Evolutionary conservation across 2,113 vertebrate species (phyloP).

Genomic region (Ceyx cyanopectus): DNA sequence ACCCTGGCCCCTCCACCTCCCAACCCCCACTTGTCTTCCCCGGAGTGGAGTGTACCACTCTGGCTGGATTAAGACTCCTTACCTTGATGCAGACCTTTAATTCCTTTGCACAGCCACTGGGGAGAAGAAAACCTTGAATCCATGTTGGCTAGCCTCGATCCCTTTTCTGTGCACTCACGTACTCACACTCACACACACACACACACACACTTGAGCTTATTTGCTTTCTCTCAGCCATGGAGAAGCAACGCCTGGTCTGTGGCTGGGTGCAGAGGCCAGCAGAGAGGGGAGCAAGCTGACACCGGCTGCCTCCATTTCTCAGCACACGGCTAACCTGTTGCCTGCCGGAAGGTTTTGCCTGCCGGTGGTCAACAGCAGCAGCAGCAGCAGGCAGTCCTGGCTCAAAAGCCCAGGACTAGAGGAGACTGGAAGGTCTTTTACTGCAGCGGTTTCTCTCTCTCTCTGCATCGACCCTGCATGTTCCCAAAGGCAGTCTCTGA

Average conservation of each 20-base stretch:
- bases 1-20: constrained; percentile 44
- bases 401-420: background rate
- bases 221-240: background rate
- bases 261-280: background rate
- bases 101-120: constrained; percentile 26
- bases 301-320: background rate
- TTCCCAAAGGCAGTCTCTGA: background rate
- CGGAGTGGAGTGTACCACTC: constrained; percentile 41
- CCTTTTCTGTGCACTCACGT: background rate
- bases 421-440: constrained; percentile 36
- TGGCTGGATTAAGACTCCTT: constrained; percentile 28
- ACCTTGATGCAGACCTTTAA: constrained; percentile 45
- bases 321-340: constrained; percentile 72
- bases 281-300: background rate
- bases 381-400: background rate
- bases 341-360: constrained; percentile 26
- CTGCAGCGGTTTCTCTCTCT: background rate
- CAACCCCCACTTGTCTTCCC: constrained; percentile 42
- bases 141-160: background rate
- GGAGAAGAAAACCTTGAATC: constrained; percentile 36
- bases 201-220: background rate
- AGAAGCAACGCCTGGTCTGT: background rate
- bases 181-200: background rate
- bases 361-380: background rate
- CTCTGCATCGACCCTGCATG: background rate